Percentiles rank a stretch among this genome's conserved stretches.
These are phyloP conservation scores for Cinclus cinclus DNA, from an alignment of 2,113 vertebrate species.

Conservation along the genomic window DNA sequence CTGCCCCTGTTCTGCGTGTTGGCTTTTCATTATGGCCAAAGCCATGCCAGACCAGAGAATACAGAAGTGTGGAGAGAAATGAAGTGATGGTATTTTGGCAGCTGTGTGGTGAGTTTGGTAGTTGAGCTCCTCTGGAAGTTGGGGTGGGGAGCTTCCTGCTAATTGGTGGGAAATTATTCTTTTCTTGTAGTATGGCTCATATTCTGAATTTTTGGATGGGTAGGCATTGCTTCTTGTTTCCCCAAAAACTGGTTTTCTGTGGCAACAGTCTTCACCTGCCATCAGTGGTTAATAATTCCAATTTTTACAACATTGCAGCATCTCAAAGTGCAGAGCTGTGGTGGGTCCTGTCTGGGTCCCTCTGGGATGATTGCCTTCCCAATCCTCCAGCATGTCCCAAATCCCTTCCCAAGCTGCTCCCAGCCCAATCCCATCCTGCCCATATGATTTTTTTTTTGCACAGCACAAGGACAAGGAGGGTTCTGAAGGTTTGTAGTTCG, in stretches of 20 bases:
- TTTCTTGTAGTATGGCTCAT: not conserved
- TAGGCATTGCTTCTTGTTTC: not conserved
- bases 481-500: not conserved
- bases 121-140: not conserved
- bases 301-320: not conserved
- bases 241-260: not conserved
- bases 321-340: not conserved
- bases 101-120: not conserved
- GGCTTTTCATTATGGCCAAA: not conserved
- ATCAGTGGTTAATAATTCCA: not conserved
- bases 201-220: not conserved
- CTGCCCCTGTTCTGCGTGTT: not conserved
- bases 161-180: not conserved
- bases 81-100: not conserved
- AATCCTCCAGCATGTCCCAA: rapidly evolving
- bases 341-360: not conserved
- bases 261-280: not conserved
- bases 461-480: not conserved
- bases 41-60: not conserved
- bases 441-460: rapidly evolving
- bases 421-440: not conserved
- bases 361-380: not conserved
- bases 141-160: not conserved
- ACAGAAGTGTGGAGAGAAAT: not conserved
- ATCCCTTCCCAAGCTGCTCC: not conserved